These are phyloP conservation scores for Cacatua alba DNA, from an alignment of 2,113 vertebrate genomes.

Conservation along the genomic window DNA sequence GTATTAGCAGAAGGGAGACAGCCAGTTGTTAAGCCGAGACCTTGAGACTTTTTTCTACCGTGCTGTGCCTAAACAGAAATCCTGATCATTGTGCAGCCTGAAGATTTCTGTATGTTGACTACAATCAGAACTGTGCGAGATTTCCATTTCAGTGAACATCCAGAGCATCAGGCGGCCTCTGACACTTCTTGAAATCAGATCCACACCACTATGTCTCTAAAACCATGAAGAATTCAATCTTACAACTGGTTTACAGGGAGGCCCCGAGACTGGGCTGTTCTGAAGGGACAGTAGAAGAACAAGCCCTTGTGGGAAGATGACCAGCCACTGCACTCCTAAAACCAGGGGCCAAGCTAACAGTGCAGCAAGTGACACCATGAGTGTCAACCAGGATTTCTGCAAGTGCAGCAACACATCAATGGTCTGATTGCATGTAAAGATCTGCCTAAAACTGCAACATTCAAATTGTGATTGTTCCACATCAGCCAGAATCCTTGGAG, in stretches of 20 bases:
- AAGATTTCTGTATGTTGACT: neutral
- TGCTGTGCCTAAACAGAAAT: neutral
- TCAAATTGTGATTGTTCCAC: neutral
- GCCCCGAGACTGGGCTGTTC: neutral
- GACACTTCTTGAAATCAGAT: neutral
- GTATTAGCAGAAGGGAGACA: neutral
- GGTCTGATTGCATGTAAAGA: neutral
- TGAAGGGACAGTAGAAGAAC: too few relatives aligned
- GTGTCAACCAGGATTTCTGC: accelerated
- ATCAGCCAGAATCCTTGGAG: neutral
- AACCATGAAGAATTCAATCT: neutral
- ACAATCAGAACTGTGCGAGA: accelerated
- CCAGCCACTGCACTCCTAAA: neutral
- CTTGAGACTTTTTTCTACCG: neutral
- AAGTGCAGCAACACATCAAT: neutral
- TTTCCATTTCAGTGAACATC: neutral
- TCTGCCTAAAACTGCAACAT: neutral
- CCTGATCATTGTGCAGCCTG: neutral
- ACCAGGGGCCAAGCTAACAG: neutral
- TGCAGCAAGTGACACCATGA: accelerated
- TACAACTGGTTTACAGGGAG: neutral
- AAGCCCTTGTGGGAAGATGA: neutral
- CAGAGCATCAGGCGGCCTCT: neutral
- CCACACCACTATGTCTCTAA: accelerated
- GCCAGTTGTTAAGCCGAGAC: neutral